These are phyloP conservation scores for Paralvinella palmiformis DNA, from an alignment of 1,140 invertebrate genomes.

Conservation along the genomic window DNA sequence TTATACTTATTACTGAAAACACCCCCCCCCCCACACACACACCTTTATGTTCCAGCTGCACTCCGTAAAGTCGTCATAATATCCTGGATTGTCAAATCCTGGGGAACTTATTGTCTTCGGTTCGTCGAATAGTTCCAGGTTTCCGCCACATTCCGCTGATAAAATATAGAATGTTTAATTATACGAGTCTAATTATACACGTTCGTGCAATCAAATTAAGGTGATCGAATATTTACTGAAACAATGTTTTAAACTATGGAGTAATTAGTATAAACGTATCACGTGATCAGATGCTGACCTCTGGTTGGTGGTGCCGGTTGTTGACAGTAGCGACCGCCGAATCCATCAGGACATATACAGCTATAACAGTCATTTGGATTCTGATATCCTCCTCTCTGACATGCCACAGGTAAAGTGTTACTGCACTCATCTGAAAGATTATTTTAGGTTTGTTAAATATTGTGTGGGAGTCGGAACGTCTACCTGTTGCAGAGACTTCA, in stretches of 20 bases:
- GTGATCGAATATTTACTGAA: neutral
- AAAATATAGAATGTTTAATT: neutral
- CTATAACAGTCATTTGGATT: constrained; percentile 12
- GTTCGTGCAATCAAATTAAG: neutral
- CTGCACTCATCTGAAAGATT: constrained; percentile 4
- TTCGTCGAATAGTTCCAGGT: neutral
- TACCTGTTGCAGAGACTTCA: neutral
- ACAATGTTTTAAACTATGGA: neutral
- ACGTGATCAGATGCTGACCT: neutral
- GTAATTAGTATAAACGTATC: neutral
- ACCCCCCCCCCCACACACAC: no score
- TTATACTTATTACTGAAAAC: no score
- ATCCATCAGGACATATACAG: constrained; percentile 14
- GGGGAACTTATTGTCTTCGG: neutral
- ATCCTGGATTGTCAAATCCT: neutral
- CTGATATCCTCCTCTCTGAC: constrained; percentile 14
- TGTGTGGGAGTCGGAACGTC: no score
- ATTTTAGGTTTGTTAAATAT: no score
- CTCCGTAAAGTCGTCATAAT: constrained; percentile 2
- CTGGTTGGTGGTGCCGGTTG: constrained; percentile 7
- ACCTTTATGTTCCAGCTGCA: constrained; percentile 6
- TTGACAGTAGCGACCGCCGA: constrained; percentile 7
- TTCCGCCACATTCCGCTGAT: neutral
- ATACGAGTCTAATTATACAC: neutral
- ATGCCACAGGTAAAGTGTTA: neutral